Percentiles rank a stretch among this genome's conserved stretches.
Conservation (phyloP, 2,113 vertebrate species). For the zebrafish (Danio rerio) region DNA sequence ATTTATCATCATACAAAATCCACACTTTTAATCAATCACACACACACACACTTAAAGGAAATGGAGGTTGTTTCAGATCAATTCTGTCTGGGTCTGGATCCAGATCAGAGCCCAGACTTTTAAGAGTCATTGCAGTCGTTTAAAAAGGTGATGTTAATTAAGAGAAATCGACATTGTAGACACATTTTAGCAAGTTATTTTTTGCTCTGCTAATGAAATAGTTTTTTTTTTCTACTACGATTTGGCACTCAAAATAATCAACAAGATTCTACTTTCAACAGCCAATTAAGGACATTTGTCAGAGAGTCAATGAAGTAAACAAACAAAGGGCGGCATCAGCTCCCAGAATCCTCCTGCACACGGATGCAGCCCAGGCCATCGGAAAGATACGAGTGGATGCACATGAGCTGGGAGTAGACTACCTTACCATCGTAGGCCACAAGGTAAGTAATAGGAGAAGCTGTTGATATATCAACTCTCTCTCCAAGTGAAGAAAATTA, state of each 20-base stretch:
- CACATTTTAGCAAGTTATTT: not conserved
- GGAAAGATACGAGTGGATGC: slow-evolving; percentile 88
- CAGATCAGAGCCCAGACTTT: no score
- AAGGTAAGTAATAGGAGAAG: slow-evolving; percentile 79
- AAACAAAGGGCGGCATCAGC: slow-evolving; percentile 48
- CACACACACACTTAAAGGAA: no score
- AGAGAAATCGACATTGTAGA: not conserved
- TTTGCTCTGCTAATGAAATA: not conserved
- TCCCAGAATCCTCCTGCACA: slow-evolving; percentile 84
- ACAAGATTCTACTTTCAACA: slow-evolving; percentile 60
- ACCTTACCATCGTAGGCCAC: slow-evolving; percentile 93
- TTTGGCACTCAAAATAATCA: not conserved
- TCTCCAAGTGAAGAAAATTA: slow-evolving; percentile 6
- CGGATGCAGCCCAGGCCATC: slow-evolving; percentile 90
- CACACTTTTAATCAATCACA: no score
- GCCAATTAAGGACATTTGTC: slow-evolving; percentile 86
- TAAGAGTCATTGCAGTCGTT: no score
- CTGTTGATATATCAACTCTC: not conserved
- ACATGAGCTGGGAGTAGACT: slow-evolving; percentile 88
- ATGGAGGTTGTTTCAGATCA: no score
- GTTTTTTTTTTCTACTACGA: not conserved
- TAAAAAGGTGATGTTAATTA: not conserved
- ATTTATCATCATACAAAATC: no score
- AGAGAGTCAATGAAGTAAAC: slow-evolving; percentile 74
- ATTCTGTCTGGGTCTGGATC: no score